These are phyloP conservation scores for Casuarius casuarius DNA, from an alignment of 2,113 vertebrate species.

Conservation along the genomic window DNA sequence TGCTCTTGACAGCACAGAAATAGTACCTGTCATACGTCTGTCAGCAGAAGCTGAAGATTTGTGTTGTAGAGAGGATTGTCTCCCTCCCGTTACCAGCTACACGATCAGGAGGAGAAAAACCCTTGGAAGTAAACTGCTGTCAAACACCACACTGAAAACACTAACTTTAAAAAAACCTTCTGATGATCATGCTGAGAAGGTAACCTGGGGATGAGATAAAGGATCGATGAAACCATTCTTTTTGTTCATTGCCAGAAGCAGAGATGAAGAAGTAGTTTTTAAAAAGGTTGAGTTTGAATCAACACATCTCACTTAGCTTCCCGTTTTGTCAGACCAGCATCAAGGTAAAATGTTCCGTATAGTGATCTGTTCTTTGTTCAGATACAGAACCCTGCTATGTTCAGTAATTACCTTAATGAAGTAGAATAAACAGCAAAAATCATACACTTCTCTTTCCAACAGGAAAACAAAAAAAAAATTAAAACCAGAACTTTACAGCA, in stretches of 20 bases:
- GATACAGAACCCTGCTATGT: accelerated
- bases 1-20: constrained; percentile 11
- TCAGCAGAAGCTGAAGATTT: neutral
- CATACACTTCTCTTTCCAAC: neutral
- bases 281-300: neutral
- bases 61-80: neutral
- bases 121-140: neutral
- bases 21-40: neutral
- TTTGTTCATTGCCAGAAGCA: neutral
- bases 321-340: neutral
- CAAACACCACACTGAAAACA: neutral
- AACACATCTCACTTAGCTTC: neutral
- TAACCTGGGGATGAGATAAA: neutral
- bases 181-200: neutral
- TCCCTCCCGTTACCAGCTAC: neutral
- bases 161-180: neutral
- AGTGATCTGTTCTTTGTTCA: neutral
- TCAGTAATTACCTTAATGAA: neutral
- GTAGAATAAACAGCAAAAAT: neutral
- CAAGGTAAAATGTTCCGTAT: accelerated
- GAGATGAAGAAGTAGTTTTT: neutral
- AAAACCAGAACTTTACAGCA: neutral
- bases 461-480: neutral
- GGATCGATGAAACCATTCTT: neutral
- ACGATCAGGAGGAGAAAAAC: neutral